Conservation (phyloP, 2,888 invertebrate species). For the Polyommatus icarus region DNA sequence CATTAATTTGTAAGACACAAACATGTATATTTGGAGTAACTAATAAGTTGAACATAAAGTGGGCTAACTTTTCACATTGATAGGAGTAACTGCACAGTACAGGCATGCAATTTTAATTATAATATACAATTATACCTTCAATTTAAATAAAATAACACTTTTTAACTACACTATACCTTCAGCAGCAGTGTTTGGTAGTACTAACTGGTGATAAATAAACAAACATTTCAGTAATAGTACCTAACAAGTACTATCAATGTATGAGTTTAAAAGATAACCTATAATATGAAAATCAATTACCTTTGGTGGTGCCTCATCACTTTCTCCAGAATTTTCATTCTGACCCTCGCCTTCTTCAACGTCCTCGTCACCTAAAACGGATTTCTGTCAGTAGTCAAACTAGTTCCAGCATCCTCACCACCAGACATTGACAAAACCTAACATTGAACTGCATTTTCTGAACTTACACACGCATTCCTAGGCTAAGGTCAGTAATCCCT, state of each 20-base stretch:
- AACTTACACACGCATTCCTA: slow-evolving; percentile 64
- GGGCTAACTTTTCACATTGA: neutral
- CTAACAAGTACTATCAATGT: neutral
- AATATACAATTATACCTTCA: neutral
- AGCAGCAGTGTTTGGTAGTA: neutral
- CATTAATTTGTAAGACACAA: too few relatives aligned
- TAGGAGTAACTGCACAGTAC: too few relatives aligned
- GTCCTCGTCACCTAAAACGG: slow-evolving; percentile 83
- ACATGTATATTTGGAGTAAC: neutral
- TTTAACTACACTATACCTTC: neutral
- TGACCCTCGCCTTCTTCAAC: slow-evolving; percentile 84
- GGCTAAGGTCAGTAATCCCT: slow-evolving; percentile 84
- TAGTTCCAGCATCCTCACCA: slow-evolving; percentile 57
- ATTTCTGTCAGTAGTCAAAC: slow-evolving; percentile 67
- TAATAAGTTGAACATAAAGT: neutral
- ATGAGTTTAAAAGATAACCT: neutral
- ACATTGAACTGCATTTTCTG: slow-evolving; percentile 52
- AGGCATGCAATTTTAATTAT: neutral
- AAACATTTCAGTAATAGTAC: neutral
- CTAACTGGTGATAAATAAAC: neutral
- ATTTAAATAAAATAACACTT: neutral
- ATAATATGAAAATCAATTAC: slow-evolving; percentile 48
- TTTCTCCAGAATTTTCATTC: slow-evolving; percentile 87
- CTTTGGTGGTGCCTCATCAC: slow-evolving; percentile 85
- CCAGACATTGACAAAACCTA: slow-evolving; percentile 52